Conservation (phyloP, 2,797 vertebrate species). For the Pipistrellus pipistrellus region DNA sequence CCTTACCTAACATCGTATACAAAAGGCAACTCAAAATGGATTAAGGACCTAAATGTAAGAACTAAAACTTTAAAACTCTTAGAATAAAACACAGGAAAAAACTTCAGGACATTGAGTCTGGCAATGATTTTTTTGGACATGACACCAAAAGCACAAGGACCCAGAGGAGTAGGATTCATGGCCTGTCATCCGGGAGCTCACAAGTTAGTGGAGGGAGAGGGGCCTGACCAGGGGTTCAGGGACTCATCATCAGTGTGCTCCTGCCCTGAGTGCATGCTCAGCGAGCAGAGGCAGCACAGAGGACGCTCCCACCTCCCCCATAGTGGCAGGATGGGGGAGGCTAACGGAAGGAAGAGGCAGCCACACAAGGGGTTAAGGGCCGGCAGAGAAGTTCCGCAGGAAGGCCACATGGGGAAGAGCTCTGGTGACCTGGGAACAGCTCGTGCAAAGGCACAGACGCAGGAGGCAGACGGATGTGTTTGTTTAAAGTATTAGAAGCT, state of each 20-base stretch:
- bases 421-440: background rate
- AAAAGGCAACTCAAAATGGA: background rate
- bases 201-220: background rate
- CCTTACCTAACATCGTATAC: too few relatives aligned
- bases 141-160: background rate
- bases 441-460: background rate
- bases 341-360: background rate
- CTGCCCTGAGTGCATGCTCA: background rate
- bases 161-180: background rate
- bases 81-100: background rate
- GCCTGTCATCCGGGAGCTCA: background rate
- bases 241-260: background rate
- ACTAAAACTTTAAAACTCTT: background rate
- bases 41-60: background rate
- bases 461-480: background rate
- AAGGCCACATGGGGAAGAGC: background rate
- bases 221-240: background rate
- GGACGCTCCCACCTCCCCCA: background rate
- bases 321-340: background rate
- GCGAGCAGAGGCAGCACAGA: background rate
- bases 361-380: too few relatives aligned
- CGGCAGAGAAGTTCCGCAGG: background rate
- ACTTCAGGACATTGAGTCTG: background rate
- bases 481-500: background rate
- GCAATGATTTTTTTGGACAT: background rate